A percentile compares a stretch with the other conserved stretches of the same genome.
These are phyloP conservation scores for Nemotelus nigrinus DNA, from an alignment of 2,888 invertebrate genomes.

Conservation along the genomic window DNA sequence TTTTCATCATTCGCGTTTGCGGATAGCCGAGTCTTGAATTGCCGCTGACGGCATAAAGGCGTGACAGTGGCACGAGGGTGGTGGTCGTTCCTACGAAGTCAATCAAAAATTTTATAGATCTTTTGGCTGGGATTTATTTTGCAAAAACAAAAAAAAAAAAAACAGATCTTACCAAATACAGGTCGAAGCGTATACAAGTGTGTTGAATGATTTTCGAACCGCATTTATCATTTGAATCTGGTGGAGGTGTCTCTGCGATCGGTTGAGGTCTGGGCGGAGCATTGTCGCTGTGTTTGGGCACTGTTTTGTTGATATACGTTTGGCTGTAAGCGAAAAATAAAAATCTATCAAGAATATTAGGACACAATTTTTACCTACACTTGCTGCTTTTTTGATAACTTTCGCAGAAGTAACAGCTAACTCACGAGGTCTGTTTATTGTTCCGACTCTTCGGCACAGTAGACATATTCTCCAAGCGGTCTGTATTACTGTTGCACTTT, in stretches of 20 bases:
- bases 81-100: conserved; percentile 80
- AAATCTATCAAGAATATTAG: background rate
- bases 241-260: conserved; percentile 89
- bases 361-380: conserved; percentile 58
- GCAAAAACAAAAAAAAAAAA: background rate
- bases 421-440: conserved; percentile 58
- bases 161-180: conserved; percentile 76
- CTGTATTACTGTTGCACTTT: conserved; percentile 86
- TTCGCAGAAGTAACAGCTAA: conserved; percentile 55
- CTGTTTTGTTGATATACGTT: conserved; percentile 61
- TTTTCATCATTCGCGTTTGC: conserved; percentile 90
- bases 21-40: conserved; percentile 93
- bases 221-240: conserved; percentile 84
- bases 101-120: conserved; percentile 28
- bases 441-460: conserved; percentile 74
- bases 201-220: conserved; percentile 90
- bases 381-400: conserved; percentile 57
- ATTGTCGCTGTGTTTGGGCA: conserved; percentile 64
- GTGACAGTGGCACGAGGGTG: conserved; percentile 86
- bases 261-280: conserved; percentile 87
- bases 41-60: conserved; percentile 89
- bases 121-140: background rate
- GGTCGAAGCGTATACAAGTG: conserved; percentile 88
- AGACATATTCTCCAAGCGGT: conserved; percentile 86
- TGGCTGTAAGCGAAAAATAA: conserved; percentile 55